A percentile compares a stretch with the other conserved stretches of the same genome.
phyloP scores from a whole-genome alignment of 2,113 vertebrate genomes.

The Acanthisitta chloris region DNA sequence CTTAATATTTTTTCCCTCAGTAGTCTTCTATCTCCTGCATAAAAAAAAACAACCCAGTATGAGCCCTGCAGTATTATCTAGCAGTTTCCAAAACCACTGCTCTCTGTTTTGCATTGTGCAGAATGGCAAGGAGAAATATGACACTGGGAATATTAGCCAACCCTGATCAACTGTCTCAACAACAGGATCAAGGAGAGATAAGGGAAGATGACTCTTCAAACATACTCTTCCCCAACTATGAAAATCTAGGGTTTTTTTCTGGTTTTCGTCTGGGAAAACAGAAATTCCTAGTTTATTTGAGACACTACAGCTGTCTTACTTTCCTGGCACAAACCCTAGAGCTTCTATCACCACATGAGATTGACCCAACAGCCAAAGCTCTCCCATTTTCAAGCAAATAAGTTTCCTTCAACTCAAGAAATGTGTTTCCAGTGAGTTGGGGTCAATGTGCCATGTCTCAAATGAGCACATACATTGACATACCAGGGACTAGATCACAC shows the following conservation, averaged over 20 bases:
- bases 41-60: accelerated
- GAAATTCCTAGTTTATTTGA: neutral
- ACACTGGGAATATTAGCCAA: neutral
- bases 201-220: neutral
- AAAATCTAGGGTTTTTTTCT: neutral
- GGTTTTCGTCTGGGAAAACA: neutral
- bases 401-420: neutral
- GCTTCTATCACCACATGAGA: neutral
- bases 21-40: neutral
- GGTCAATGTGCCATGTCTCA: neutral
- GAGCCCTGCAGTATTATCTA: neutral
- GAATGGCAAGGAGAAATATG: neutral
- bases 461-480: neutral
- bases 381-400: neutral
- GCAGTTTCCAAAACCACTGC: neutral
- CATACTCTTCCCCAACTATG: neutral
- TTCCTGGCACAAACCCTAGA: neutral
- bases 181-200: neutral
- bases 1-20: neutral
- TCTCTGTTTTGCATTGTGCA: neutral
- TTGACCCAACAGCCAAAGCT: neutral
- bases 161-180: neutral
- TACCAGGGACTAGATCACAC: neutral
- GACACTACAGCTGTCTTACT: neutral
- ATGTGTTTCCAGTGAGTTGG: neutral